Percentiles rank a stretch among this genome's conserved stretches.
Conservation (phyloP, 2,888 invertebrate genomes). For the Synanthedon andrenaeformis region DNA sequence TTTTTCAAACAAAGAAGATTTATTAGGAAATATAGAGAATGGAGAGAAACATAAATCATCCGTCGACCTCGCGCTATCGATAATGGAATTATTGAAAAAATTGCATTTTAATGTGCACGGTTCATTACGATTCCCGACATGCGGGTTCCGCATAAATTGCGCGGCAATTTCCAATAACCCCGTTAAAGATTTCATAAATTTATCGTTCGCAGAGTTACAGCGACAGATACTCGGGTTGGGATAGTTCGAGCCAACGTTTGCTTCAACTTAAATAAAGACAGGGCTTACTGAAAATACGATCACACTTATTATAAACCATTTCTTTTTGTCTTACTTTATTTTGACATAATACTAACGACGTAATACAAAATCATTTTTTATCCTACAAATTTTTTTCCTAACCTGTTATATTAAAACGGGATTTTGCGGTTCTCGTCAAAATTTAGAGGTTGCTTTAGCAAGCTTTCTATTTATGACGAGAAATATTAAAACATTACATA, state of each 20-base stretch:
- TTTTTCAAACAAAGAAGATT: neutral
- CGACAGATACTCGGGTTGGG: neutral
- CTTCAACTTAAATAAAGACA: neutral
- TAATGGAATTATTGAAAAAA: constrained; percentile 1
- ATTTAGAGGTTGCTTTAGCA: no score
- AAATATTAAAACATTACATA: no score
- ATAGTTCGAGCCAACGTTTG: neutral
- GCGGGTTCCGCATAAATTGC: constrained; percentile 19
- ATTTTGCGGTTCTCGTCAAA: no score
- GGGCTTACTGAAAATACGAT: no score
- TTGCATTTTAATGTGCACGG: constrained; percentile 25
- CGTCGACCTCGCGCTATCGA: constrained; percentile 1
- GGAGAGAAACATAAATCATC: neutral
- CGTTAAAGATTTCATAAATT: constrained; percentile 27
- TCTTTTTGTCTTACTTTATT: no score
- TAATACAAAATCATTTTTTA: no score
- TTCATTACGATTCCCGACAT: constrained; percentile 29
- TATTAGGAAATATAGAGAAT: neutral
- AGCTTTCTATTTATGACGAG: no score
- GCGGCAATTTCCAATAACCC: constrained; percentile 25
- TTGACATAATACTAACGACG: no score
- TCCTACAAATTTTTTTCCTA: no score
- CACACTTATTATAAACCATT: no score
- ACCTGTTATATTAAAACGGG: no score
- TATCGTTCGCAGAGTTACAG: constrained; percentile 12